phyloP scores from a whole-genome alignment of 2,888 invertebrate genomes.

The Ommatoiulus sabulosus region DNA sequence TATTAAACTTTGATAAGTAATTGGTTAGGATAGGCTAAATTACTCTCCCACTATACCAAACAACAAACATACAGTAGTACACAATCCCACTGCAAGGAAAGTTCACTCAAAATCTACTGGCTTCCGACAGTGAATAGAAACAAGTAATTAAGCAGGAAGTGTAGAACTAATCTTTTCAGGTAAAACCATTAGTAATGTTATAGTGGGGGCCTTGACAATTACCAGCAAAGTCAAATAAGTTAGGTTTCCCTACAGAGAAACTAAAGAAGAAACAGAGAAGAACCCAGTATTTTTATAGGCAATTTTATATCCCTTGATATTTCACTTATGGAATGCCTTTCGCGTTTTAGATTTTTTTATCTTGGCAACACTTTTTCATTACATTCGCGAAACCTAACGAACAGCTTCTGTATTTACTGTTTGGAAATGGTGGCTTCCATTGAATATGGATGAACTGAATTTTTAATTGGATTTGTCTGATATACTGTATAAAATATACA shows the following conservation, averaged over 20 bases:
- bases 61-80: neutral
- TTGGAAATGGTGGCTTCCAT: neutral
- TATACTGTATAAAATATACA: too few relatives aligned
- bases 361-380: neutral
- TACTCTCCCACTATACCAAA: neutral
- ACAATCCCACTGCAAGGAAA: neutral
- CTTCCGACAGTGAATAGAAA: slow-evolving; percentile 20
- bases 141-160: slow-evolving; percentile 36
- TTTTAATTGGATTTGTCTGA: neutral
- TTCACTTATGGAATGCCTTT: neutral
- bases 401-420: neutral
- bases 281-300: neutral
- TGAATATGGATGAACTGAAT: neutral
- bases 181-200: slow-evolving; percentile 31
- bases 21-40: neutral
- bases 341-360: neutral
- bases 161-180: slow-evolving; percentile 43
- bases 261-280: neutral
- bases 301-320: slow-evolving; percentile 1
- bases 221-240: slow-evolving; percentile 6
- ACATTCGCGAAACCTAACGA: neutral
- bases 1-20: slow-evolving; percentile 25
- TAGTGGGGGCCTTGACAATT: neutral
- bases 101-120: neutral
- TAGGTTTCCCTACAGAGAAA: slow-evolving; percentile 5